phyloP scores from a whole-genome alignment of 2,888 invertebrate genomes.

The Lepidocyrtoides sp. region DNA sequence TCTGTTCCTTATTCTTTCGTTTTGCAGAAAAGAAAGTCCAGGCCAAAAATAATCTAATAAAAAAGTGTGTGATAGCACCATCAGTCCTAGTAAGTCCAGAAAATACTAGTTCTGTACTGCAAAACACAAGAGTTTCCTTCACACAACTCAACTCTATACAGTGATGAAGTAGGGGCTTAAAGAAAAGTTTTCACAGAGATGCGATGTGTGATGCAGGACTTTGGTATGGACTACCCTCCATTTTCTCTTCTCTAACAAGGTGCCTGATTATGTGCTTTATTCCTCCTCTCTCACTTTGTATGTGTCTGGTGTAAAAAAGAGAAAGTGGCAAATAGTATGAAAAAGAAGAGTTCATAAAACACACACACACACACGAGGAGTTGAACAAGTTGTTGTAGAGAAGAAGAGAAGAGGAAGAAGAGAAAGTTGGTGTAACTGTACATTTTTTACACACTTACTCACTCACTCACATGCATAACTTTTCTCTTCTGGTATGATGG shows the following conservation, averaged over 20 bases:
- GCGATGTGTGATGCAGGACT: background rate
- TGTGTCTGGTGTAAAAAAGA: conserved; percentile 42
- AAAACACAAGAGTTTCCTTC: no score
- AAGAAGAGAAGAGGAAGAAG: no score
- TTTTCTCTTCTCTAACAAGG: background rate
- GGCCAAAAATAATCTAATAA: conserved; percentile 51
- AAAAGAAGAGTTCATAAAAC: conserved; percentile 76
- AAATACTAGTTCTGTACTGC: background rate
- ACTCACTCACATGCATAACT: conserved; percentile 14
- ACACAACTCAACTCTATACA: background rate
- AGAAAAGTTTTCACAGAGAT: background rate
- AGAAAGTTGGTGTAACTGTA: background rate
- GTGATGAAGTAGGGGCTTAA: background rate
- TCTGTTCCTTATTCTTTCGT: background rate
- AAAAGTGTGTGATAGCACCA: conserved; percentile 3
- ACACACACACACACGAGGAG: conserved; percentile 45
- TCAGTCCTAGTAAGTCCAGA: background rate
- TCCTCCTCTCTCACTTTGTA: conserved; percentile 16
- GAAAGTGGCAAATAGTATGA: conserved; percentile 35
- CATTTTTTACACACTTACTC: background rate
- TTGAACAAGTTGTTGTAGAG: conserved; percentile 43
- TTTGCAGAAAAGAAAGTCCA: background rate
- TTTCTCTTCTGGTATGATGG: background rate
- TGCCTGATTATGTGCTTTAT: conserved; percentile 58
- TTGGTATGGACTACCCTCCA: background rate